Conservation (phyloP, 2,888 invertebrate species). For the Sialis lutaria region DNA sequence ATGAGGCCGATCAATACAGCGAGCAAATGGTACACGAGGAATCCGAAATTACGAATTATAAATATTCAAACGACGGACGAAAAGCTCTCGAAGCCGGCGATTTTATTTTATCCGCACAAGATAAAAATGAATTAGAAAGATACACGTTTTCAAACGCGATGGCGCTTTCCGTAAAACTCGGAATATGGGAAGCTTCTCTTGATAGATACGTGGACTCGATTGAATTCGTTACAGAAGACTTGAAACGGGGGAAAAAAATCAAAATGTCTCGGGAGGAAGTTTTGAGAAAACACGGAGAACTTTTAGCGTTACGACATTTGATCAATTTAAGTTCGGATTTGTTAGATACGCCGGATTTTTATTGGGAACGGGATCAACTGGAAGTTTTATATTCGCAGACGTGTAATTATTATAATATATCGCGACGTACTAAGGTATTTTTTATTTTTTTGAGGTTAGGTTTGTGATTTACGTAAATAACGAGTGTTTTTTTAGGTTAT, state of each 20-base stretch:
- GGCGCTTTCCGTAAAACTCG: slow-evolving; percentile 82
- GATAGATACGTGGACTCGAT: slow-evolving; percentile 72
- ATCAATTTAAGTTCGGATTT: slow-evolving; percentile 89
- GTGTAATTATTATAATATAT: slow-evolving; percentile 68
- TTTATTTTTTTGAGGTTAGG: neutral
- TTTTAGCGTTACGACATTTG: slow-evolving; percentile 74
- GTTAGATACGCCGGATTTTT: slow-evolving; percentile 91
- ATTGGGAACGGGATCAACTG: slow-evolving; percentile 89
- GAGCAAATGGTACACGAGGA: slow-evolving; percentile 52
- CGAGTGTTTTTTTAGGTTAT: slow-evolving; percentile 46
- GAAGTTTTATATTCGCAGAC: slow-evolving; percentile 72
- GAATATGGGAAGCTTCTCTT: slow-evolving; percentile 82
- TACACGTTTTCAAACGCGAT: slow-evolving; percentile 92
- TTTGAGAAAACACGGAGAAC: slow-evolving; percentile 65
- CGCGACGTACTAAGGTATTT: slow-evolving; percentile 64
- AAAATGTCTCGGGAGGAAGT: slow-evolving; percentile 52
- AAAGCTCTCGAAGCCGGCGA: slow-evolving; percentile 15
- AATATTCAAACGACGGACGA: slow-evolving; percentile 35
- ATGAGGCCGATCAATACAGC: slow-evolving; percentile 53
- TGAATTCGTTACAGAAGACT: slow-evolving; percentile 58
- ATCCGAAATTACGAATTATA: slow-evolving; percentile 69
- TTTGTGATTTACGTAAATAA: neutral
- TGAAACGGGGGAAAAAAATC: slow-evolving; percentile 58
- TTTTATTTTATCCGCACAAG: slow-evolving; percentile 22
- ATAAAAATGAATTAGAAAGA: slow-evolving; percentile 56